Evolutionary conservation across 2,888 invertebrate species (phyloP), one percentile per base, ranked within the genome.

Genomic region (Polydrusus cervinus): DNA sequence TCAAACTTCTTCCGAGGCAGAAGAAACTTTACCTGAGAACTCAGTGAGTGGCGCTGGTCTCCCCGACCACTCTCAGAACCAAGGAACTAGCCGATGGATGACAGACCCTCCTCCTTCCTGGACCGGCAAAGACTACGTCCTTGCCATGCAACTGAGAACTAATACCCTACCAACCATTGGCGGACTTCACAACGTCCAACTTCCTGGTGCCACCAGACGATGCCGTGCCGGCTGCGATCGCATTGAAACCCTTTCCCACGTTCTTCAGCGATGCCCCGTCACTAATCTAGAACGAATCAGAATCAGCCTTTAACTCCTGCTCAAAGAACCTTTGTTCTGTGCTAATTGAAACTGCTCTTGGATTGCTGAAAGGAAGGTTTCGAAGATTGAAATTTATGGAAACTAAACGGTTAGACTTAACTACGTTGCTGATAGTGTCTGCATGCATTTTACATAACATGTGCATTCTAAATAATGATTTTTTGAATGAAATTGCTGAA

Each of bases 261-360:
- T 78, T 0, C 65, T 79, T 0, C 79, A 79, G 49, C 57, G 74
- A 7, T 79, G 79, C 38, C 78, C 79, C n/a, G 65, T 43, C 14
- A n/a, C n/a, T n/a, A n/a, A n/a, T n/a, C n/a, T n/a, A n/a, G n/a
- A n/a, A n/a, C n/a, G n/a, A n/a, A n/a, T n/a, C n/a, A n/a, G n/a
- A n/a, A n/a, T n/a, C n/a, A n/a, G n/a, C n/a, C n/a, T n/a, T n/a
- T n/a, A n/a, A n/a, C n/a, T n/a, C n/a, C n/a, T n/a, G n/a, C n/a
- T n/a, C n/a, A n/a, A n/a, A n/a, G n/a, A n/a, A n/a, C n/a, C n/a
- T n/a, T n/a, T n/a, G n/a, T n/a, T n/a, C n/a, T n/a, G n/a, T n/a
- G n/a, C n/a, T n/a, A n/a, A n/a, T n/a, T n/a, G n/a, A n/a, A n/a
- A n/a, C n/a, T n/a, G n/a, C n/a, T n/a, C n/a, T n/a, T n/a, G n/a